Evolutionary conservation across 1,140 invertebrate species (phyloP).

Genomic region (Orchestia grillus): DNA sequence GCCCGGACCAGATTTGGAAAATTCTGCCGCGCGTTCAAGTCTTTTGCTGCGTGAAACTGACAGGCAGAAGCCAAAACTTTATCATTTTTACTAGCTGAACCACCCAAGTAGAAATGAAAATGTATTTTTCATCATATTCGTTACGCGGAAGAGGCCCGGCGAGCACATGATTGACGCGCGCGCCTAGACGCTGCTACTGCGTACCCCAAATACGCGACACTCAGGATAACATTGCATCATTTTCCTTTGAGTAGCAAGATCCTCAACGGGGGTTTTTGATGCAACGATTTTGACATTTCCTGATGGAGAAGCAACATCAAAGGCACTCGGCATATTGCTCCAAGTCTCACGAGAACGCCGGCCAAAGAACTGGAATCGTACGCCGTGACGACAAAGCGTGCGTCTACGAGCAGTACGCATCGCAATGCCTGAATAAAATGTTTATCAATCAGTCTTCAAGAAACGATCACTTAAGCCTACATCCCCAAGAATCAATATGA

Average conservation of each 20-base stretch:
- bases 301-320: constrained; percentile 58
- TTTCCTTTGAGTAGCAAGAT: not conserved
- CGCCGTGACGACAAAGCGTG: not conserved
- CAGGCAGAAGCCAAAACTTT: not conserved
- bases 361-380: not conserved
- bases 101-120: not conserved
- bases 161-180: too few relatives aligned
- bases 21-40: too few relatives aligned
- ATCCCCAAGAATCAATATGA: not conserved
- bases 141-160: too few relatives aligned
- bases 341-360: not conserved
- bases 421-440: not conserved
- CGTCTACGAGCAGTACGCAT: not conserved
- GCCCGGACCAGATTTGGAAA: too few relatives aligned
- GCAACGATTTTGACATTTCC: constrained; percentile 58
- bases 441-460: not conserved
- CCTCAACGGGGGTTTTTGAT: not conserved
- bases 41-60: not conserved
- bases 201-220: not conserved
- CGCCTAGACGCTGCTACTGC: too few relatives aligned
- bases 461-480: not conserved
- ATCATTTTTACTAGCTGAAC: not conserved
- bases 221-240: not conserved
- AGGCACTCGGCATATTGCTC: not conserved
- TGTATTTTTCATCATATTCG: not conserved